These are phyloP conservation scores for Aphis gossypii DNA, from an alignment of 1,140 invertebrate species.

Conservation along the genomic window DNA sequence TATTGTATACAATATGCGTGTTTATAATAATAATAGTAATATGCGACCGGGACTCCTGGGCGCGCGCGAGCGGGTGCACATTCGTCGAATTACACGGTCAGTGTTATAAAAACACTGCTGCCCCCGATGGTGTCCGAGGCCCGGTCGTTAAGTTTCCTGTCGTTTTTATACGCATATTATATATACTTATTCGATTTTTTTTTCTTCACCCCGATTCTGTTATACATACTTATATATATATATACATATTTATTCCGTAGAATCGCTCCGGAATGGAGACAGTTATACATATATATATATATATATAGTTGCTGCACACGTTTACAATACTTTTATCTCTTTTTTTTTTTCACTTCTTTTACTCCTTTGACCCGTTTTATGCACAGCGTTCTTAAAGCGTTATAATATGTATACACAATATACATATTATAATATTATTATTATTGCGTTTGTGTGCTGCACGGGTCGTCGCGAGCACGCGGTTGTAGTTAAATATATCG, in stretches of 20 bases:
- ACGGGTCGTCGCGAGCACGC: not conserved
- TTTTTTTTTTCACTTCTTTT: not conserved
- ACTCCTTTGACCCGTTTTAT: conserved; percentile 29
- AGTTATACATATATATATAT: not conserved
- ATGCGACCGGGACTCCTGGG: not conserved
- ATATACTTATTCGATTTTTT: not conserved
- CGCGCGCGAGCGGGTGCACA: conserved; percentile 16
- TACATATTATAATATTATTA: not conserved
- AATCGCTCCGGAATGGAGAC: not conserved
- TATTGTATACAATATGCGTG: not conserved
- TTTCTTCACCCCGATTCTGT: not conserved
- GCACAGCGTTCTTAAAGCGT: not conserved
- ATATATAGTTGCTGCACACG: too few relatives aligned
- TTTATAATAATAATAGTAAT: conserved; percentile 10
- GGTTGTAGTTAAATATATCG: conserved; percentile 33
- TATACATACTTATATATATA: too few relatives aligned
- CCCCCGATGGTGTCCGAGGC: not conserved
- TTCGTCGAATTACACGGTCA: conserved; percentile 36
- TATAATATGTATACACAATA: not conserved
- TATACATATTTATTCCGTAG: not conserved
- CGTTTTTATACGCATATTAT: not conserved
- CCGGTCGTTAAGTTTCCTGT: conserved; percentile 43
- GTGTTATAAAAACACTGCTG: not conserved
- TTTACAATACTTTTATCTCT: not conserved
- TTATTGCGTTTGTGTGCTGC: not conserved